A percentile compares a stretch with the other conserved stretches of the same genome.
Conservation (phyloP, 2,888 invertebrate species). For the Alloplasta piceator region DNA sequence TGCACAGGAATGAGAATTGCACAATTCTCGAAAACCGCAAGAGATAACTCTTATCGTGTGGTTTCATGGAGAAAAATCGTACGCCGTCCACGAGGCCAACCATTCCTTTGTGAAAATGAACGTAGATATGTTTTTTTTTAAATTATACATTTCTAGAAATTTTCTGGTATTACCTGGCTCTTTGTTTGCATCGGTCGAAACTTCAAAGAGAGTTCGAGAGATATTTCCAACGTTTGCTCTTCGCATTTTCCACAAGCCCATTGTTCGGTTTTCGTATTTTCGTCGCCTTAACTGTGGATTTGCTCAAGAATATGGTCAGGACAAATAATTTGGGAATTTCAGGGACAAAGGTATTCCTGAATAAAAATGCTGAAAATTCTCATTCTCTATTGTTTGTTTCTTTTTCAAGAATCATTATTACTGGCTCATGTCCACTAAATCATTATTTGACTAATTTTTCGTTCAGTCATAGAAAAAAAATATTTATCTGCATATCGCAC, state of each 20-base stretch:
- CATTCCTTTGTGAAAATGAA: too few relatives aligned
- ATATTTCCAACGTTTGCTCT: slow-evolving; percentile 50
- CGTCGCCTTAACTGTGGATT: not conserved
- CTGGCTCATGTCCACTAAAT: too few relatives aligned
- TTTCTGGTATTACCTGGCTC: slow-evolving; percentile 32
- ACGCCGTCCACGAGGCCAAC: too few relatives aligned
- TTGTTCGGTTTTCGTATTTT: slow-evolving; percentile 23
- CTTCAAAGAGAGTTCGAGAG: not conserved
- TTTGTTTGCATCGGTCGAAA: slow-evolving; percentile 4
- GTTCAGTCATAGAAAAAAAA: too few relatives aligned
- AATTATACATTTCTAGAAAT: slow-evolving; percentile 24
- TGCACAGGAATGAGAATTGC: slow-evolving; percentile 17
- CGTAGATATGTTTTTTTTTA: not conserved
- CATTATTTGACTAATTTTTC: too few relatives aligned
- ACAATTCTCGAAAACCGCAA: slow-evolving; percentile 13
- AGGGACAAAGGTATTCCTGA: too few relatives aligned
- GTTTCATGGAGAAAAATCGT: slow-evolving; percentile 23
- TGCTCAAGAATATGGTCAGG: too few relatives aligned
- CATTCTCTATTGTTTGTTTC: too few relatives aligned
- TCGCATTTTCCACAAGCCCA: slow-evolving; percentile 45
- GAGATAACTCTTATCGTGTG: slow-evolving; percentile 47
- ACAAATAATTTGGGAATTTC: too few relatives aligned
- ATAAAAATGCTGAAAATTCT: too few relatives aligned
- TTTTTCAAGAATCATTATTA: too few relatives aligned
- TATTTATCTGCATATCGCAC: too few relatives aligned